phyloP scores from a whole-genome alignment of 2,113 vertebrate species.

The Lamprologus lemairii region DNA sequence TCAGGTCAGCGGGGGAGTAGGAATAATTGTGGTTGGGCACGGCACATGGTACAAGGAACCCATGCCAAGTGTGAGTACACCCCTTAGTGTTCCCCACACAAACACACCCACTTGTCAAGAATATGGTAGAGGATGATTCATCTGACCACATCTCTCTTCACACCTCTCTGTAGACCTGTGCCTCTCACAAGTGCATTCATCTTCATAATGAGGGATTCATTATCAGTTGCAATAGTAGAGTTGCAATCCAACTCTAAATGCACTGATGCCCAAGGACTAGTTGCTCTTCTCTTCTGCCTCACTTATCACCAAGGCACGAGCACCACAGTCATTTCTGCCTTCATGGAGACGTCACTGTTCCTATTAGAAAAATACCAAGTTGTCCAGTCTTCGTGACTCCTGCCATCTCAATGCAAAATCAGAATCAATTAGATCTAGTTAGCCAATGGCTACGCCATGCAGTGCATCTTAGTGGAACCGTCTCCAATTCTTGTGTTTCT shows the following conservation, averaged over 20 bases:
- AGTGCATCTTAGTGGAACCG: background rate
- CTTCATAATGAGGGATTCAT: background rate
- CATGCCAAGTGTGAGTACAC: background rate
- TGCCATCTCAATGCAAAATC: background rate
- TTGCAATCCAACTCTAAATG: background rate
- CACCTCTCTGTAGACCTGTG: background rate
- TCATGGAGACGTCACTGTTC: background rate
- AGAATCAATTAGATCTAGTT: background rate
- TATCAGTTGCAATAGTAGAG: background rate
- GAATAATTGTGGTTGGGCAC: background rate
- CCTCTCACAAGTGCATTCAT: background rate
- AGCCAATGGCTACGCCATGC: background rate
- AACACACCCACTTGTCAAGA: background rate
- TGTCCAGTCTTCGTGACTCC: background rate
- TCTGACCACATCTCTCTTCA: background rate
- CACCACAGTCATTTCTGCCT: background rate
- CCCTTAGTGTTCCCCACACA: background rate
- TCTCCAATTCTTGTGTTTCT: background rate
- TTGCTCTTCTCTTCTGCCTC: background rate
- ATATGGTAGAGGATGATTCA: background rate
- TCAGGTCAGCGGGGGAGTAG: background rate
- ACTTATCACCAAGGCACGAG: background rate
- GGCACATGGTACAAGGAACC: background rate
- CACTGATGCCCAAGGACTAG: background rate
- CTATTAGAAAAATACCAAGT: background rate